Evolutionary conservation across 2,113 vertebrate species (phyloP).

Genomic region (Hemibagrus wyckioides): DNA sequence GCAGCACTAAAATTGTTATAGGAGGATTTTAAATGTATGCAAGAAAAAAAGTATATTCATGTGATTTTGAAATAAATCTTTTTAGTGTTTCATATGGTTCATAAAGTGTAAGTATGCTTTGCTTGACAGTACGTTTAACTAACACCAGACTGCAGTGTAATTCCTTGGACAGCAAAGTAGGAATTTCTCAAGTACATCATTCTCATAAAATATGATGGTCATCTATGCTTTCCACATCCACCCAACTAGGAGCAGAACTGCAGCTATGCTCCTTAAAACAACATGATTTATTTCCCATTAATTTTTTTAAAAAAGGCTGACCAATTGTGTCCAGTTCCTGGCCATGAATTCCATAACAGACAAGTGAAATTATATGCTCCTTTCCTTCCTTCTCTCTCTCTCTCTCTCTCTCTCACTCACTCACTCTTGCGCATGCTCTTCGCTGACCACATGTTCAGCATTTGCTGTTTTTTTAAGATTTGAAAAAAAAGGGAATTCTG

Average conservation of each 20-base stretch:
- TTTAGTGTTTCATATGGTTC: neutral
- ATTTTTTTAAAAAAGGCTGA: slow-evolving; percentile 26
- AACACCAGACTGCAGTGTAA: slow-evolving; percentile 5
- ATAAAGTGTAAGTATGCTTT: neutral
- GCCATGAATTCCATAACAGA: slow-evolving; percentile 17
- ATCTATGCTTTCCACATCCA: slow-evolving; percentile 17
- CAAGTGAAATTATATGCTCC: slow-evolving; percentile 41
- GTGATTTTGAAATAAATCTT: neutral
- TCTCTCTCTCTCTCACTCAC: neutral
- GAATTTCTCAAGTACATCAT: slow-evolving; percentile 3
- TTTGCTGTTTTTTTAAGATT: neutral
- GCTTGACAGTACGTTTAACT: neutral
- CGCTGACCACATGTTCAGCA: neutral
- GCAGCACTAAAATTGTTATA: slow-evolving; percentile 56
- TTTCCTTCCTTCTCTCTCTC: neutral
- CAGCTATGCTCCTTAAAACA: neutral
- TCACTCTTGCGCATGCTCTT: neutral
- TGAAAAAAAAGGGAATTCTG: neutral
- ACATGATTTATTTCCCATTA: slow-evolving; percentile 4
- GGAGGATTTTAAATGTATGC: neutral
- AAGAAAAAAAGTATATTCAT: neutral
- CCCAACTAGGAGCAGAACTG: slow-evolving; percentile 8
- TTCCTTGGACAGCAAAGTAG: slow-evolving; percentile 1
- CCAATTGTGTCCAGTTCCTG: slow-evolving; percentile 24
- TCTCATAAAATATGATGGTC: slow-evolving; percentile 12